Evolutionary conservation across 2,113 vertebrate species (phyloP).

Genomic region (Brachypodius melanocephalos): DNA sequence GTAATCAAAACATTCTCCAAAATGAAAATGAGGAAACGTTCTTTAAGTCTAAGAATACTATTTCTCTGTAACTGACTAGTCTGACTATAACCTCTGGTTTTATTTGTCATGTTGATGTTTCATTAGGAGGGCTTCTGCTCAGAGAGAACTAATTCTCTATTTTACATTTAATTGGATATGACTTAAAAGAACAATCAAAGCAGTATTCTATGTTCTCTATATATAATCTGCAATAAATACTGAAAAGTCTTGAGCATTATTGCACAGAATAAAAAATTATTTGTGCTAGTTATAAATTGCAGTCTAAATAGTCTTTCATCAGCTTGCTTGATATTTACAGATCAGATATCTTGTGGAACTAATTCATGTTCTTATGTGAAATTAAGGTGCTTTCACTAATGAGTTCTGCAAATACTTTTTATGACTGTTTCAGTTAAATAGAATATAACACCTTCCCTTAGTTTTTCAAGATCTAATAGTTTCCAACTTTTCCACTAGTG

Average conservation of each 20-base stretch:
- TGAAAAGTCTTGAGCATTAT: background rate
- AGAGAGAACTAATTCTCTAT: background rate
- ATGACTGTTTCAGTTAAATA: background rate
- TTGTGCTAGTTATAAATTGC: background rate
- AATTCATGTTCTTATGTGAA: background rate
- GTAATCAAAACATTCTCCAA: background rate
- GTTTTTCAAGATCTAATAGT: background rate
- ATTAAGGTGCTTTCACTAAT: constrained; percentile 1
- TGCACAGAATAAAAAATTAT: background rate
- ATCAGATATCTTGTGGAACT: background rate
- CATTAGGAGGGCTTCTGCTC: background rate
- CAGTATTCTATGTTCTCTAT: background rate
- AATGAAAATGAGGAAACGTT: background rate
- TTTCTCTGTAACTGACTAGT: background rate
- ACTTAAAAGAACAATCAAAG: background rate
- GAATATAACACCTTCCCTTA: background rate
- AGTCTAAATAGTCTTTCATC: background rate
- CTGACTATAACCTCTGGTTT: background rate
- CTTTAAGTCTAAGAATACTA: background rate
- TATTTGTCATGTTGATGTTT: background rate
- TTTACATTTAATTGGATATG: background rate
- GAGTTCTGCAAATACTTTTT: background rate
- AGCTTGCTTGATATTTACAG: constrained; percentile 8
- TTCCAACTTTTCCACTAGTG: background rate
- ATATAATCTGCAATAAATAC: background rate